Base-by-base conservation (phyloP, 2,797 vertebrate genomes). In the Distichodus sexfasciatus region DNA sequence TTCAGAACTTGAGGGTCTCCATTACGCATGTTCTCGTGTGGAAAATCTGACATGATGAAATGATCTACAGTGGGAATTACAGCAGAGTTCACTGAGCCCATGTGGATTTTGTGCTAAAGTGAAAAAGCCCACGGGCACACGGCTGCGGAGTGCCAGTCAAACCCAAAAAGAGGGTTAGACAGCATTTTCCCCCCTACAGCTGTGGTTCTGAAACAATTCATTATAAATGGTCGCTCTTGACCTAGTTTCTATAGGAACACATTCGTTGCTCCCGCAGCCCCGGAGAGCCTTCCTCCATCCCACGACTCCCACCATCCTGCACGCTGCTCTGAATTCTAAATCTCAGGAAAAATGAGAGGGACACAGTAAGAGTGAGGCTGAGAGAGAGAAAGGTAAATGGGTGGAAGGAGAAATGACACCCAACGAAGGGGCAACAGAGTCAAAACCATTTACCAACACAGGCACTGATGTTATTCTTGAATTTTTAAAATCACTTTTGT, bases 191-290 rank as follows among this genome's bases (percentile, higher is more conserved):
- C 35, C 23, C 35, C 44, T 35, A 35, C 35, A 66, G 36, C 35
- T 41, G 54, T 21, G 62, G 29, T 65, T 64, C 31, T 35, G 33
- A 71, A 43, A 44, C 28, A 66, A 66, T 66, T 28, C 62, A 66
- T 51, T 57, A 73, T 23, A 75, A 62, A 73, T 43, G 35, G 33
- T 59, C 58, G 50, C 48, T 33, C 26, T 43, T 68, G 66, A 72
- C 48, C 67, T 55, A 71, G 67, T 71, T 80, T 73, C 79, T 74
- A 68, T 75, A 71, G 75, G 74, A 79, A 76, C 73, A 35, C 31
- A 10, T 43, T 57, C 19, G 51, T 53, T 43, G 50, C 62, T 62
- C 55, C 28, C 3, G 33, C 47, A 71, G 66, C 63, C 66, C 12
- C 29, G 36, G 53, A 38, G 66, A 58, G 62, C 15, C 41, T 57